phyloP scores from a whole-genome alignment of 2,888 invertebrate species.

The Tenodera sinensis region DNA sequence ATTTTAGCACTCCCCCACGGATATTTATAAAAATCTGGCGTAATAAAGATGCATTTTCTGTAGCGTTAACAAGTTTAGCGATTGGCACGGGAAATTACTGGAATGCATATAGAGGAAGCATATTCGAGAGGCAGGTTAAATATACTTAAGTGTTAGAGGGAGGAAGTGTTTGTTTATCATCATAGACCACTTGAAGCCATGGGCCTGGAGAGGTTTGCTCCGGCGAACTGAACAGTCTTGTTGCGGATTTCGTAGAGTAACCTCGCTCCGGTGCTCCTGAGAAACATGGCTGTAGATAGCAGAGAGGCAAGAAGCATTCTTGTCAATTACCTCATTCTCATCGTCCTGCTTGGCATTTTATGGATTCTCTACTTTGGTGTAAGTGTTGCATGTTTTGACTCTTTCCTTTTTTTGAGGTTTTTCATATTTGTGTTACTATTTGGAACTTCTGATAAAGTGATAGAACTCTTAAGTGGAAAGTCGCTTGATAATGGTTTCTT shows the following conservation, averaged over 20 bases:
- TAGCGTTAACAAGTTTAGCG: neutral
- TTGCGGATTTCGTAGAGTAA: neutral
- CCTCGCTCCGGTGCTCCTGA: neutral
- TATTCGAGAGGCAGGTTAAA: neutral
- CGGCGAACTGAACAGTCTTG: neutral
- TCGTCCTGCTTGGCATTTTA: slow-evolving; percentile 33
- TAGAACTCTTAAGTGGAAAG: too few species aligned
- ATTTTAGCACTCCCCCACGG: neutral
- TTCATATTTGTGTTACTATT: neutral
- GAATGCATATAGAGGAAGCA: neutral
- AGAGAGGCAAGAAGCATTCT: slow-evolving; percentile 29
- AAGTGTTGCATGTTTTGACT: neutral
- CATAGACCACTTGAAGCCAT: neutral
- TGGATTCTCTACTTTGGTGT: slow-evolving; percentile 33
- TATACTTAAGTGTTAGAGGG: neutral
- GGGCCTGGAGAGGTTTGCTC: neutral
- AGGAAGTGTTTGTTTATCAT: neutral
- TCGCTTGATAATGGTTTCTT: neutral
- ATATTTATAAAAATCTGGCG: neutral
- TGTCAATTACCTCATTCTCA: slow-evolving; percentile 35
- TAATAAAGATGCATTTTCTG: neutral
- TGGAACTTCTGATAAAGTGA: too few species aligned
- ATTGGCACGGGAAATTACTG: neutral
- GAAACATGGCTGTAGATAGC: slow-evolving; percentile 16
- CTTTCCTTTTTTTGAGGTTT: neutral